A percentile compares a stretch with the other conserved stretches of the same genome.
These are phyloP conservation scores for Rhea pennata DNA, from an alignment of 2,113 vertebrate species.

Conservation along the genomic window DNA sequence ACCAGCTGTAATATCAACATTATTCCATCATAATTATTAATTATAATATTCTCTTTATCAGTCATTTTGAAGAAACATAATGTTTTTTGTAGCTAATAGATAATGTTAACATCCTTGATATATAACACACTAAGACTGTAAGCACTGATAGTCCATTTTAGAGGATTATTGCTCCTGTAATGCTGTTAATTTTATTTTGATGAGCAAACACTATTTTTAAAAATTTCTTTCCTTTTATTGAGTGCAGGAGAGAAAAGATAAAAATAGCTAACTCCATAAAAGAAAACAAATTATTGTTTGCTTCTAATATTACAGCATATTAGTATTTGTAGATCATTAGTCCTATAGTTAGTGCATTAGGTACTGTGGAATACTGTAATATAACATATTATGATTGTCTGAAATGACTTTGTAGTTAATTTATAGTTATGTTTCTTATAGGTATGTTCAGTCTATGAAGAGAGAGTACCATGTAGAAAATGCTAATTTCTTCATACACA, in stretches of 20 bases:
- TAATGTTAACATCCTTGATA: background rate
- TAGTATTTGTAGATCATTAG: background rate
- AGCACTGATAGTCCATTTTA: background rate
- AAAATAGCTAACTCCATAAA: background rate
- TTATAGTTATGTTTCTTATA: background rate
- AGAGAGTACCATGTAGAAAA: background rate
- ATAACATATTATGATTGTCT: background rate
- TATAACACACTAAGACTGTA: background rate
- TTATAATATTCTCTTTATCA: background rate
- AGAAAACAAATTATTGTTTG: background rate
- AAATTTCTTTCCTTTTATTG: background rate
- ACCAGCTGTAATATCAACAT: background rate
- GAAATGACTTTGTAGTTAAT: background rate
- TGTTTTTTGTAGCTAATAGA: slow-evolving; percentile 20
- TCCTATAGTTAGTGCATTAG: background rate
- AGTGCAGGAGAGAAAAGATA: background rate
- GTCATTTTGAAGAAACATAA: background rate
- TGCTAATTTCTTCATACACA: background rate
- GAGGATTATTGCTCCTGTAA: background rate
- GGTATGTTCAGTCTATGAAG: background rate
- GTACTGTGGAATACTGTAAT: background rate
- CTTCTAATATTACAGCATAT: background rate
- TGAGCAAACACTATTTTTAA: background rate
- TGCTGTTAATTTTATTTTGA: slow-evolving; percentile 33
- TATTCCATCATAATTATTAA: background rate